phyloP scores from a whole-genome alignment of 2,113 vertebrate genomes.

The Brienomyrus longianalis region DNA sequence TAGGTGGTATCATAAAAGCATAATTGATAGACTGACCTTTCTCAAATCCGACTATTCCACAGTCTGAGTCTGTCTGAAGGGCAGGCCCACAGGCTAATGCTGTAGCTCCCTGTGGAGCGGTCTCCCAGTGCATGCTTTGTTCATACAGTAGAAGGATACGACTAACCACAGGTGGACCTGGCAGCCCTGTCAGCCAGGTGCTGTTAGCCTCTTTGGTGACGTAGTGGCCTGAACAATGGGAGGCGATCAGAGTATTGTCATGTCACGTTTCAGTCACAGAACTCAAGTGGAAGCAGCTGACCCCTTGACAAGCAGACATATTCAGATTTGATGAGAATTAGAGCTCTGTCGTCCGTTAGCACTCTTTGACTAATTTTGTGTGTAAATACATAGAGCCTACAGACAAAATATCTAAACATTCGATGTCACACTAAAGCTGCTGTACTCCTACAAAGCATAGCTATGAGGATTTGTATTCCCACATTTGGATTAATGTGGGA shows the following conservation, averaged over 20 bases:
- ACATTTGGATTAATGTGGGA: not conserved
- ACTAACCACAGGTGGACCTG: not conserved
- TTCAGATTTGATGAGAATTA: not conserved
- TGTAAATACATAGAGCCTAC: not conserved
- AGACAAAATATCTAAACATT: not conserved
- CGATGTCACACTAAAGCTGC: not conserved
- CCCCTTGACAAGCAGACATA: not conserved
- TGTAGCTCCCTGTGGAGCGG: slow-evolving; percentile 22
- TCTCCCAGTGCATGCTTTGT: slow-evolving; percentile 31
- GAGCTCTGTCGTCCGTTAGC: not conserved
- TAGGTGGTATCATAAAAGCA: not conserved
- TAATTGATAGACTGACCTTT: slow-evolving; percentile 39
- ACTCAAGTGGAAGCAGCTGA: slow-evolving; percentile 26
- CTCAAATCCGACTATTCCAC: slow-evolving; percentile 34
- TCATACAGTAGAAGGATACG: slow-evolving; percentile 50
- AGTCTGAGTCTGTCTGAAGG: slow-evolving; percentile 22
- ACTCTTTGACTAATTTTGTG: not conserved
- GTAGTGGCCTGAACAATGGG: not conserved
- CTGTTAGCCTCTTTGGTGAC: not conserved
- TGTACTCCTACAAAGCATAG: not conserved
- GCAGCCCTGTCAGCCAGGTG: not conserved
- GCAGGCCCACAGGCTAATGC: slow-evolving; percentile 32
- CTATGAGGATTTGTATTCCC: not conserved
- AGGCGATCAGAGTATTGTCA: not conserved
- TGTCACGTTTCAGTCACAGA: not conserved